phyloP scores from a whole-genome alignment of 1,140 invertebrate genomes.

The Harpegnathos saltator region DNA sequence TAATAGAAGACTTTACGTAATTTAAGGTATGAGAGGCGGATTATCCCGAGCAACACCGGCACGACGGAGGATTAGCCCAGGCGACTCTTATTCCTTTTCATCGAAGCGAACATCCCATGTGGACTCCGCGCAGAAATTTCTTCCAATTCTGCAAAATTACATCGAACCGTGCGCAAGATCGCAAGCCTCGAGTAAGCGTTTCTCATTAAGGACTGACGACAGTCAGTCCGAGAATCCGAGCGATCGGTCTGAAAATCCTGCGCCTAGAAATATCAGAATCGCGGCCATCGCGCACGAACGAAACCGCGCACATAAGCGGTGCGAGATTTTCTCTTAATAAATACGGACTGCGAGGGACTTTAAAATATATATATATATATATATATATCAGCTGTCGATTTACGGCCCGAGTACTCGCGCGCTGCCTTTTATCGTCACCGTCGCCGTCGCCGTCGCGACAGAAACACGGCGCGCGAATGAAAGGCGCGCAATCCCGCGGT shows the following conservation, averaged over 20 bases:
- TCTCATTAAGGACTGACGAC: too few species aligned
- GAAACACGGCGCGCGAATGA: slow-evolving; percentile 60
- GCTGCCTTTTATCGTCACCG: slow-evolving; percentile 25
- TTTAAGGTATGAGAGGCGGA: not conserved
- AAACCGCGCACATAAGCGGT: not conserved
- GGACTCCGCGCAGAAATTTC: too few species aligned
- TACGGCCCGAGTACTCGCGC: slow-evolving; percentile 19
- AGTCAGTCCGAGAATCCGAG: too few species aligned
- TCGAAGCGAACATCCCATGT: too few species aligned
- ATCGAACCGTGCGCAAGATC: too few species aligned
- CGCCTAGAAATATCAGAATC: slow-evolving; percentile 4
- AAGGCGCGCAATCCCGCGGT: slow-evolving; percentile 50
- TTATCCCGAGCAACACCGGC: too few species aligned
- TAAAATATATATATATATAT: too few species aligned
- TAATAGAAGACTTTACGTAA: slow-evolving; percentile 13
- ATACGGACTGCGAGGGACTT: slow-evolving; percentile 34
- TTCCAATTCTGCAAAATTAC: too few species aligned
- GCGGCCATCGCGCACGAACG: not conserved
- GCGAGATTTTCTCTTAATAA: slow-evolving; percentile 25
- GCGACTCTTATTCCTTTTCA: too few species aligned
- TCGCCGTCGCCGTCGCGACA: slow-evolving; percentile 29
- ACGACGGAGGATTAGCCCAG: too few species aligned
- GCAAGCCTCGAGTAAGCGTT: too few species aligned
- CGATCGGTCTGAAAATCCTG: not conserved
- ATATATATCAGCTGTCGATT: slow-evolving; percentile 51